These are phyloP conservation scores for Leuciscus waleckii DNA, from an alignment of 2,797 vertebrate species.

Conservation along the genomic window DNA sequence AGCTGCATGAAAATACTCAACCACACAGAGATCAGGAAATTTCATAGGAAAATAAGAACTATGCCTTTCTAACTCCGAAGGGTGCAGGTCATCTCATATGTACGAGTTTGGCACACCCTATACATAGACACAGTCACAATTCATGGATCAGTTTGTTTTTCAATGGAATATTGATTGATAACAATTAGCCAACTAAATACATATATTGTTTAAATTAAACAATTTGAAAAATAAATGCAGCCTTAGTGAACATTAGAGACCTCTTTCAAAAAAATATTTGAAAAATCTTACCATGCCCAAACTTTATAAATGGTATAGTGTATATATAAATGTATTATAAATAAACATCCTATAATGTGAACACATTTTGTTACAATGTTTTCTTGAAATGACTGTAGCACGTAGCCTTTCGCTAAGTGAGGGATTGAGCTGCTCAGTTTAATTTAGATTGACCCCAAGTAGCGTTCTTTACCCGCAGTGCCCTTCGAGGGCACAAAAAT, in stretches of 20 bases:
- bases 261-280: not conserved
- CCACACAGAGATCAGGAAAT: not conserved
- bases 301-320: not conserved
- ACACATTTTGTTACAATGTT: not conserved
- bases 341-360: no score
- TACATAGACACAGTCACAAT: not conserved
- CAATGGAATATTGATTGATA: not conserved
- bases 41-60: not conserved
- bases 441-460: not conserved
- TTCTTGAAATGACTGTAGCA: not conserved
- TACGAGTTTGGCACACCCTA: not conserved
- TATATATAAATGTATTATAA: not conserved
- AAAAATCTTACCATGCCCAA: not conserved
- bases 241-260: not conserved
- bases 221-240: not conserved
- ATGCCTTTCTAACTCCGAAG: not conserved
- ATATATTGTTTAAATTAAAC: not conserved
- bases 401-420: not conserved
- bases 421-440: not conserved
- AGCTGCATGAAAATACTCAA: not conserved
- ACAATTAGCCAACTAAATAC: not conserved
- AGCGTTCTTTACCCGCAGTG: not conserved
- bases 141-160: not conserved
- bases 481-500: conserved; percentile 11
- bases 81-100: not conserved